phyloP scores from a whole-genome alignment of 2,888 invertebrate species.

The Brenthis hecate region DNA sequence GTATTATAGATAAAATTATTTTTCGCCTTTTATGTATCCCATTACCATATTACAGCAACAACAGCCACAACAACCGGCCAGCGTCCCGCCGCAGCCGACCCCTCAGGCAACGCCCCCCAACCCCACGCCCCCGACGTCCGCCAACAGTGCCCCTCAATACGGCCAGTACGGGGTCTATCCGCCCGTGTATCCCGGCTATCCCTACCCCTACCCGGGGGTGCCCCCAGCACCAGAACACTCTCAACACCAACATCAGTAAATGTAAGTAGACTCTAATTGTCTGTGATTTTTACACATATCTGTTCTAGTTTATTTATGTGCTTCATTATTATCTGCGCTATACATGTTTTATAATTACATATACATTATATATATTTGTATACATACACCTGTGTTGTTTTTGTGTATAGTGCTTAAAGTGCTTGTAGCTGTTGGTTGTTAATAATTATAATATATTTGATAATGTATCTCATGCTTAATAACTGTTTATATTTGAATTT shows the following conservation, averaged over 20 bases:
- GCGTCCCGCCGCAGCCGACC: constrained; percentile 41
- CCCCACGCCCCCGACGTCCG: constrained; percentile 39
- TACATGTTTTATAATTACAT: constrained; percentile 12
- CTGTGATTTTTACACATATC: neutral
- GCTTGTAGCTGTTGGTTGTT: no score
- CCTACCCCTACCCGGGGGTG: constrained; percentile 53
- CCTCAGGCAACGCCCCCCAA: constrained; percentile 42
- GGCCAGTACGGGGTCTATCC: constrained; percentile 67
- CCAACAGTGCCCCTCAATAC: constrained; percentile 49
- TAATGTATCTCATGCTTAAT: no score
- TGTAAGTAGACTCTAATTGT: constrained; percentile 44
- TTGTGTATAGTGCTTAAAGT: neutral
- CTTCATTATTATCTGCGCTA: constrained; percentile 22
- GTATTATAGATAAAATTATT: neutral
- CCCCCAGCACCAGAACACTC: constrained; percentile 47
- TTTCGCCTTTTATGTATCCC: neutral
- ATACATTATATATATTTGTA: neutral
- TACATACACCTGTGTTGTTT: neutral
- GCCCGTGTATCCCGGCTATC: constrained; percentile 62
- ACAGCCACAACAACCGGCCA: constrained; percentile 45
- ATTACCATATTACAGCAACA: constrained; percentile 30
- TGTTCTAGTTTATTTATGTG: neutral
- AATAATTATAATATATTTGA: no score
- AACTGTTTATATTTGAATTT: no score
- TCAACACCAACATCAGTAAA: constrained; percentile 64